Base-by-base conservation (phyloP, 2,888 invertebrate genomes). In the Brachynemurus nebulosus region DNA sequence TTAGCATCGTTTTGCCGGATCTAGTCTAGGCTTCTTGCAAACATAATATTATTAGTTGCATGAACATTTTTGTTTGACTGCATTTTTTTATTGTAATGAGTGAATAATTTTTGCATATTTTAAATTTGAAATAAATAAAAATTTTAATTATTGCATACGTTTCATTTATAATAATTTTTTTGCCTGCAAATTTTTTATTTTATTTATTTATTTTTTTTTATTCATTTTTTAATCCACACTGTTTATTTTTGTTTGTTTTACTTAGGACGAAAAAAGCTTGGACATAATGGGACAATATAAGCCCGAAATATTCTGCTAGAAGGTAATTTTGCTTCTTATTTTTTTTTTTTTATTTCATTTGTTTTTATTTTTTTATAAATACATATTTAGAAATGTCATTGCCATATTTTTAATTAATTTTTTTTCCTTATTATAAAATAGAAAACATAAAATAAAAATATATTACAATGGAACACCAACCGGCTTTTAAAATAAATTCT, bases 241-340 rank as follows among this genome's bases (percentile, higher is more conserved):
- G 65, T 69, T 68, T 70, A 64, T 72, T 70, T 68, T 70, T 67
- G 65, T 63, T 70, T 67, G 65, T 65, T 65, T 64, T 63, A 61
- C 68, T 59, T 66, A 71, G 70, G 70, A 80, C 71, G 79, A 80
- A 67, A 73, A 75, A 66, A 78, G 74, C 70, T 74, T 80, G 77
- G 76, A 79, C 71, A 77, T 79, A 65, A 78, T 80, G 71, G 80
- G 80, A 65, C 79, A 79, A 70, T 80, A 78, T 74, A 80, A 80
- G 70, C 78, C 80, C 65, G 80, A 80, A 76, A 80, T 80, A 71
- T 79, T 80, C 76, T 80, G 80, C 73, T 80, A 74, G 69, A 74
- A 74, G 74, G 73, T 73, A 72, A 72, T 60, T 50, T 58, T 58
- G 59, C 63, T 61, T 59, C 61, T 63, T 58, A 59, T 60, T 50